Percentiles rank a stretch among this genome's conserved stretches.
Evolutionary conservation across 2,888 invertebrate species (phyloP).

Genomic region (Teinopalpus imperialis): DNA sequence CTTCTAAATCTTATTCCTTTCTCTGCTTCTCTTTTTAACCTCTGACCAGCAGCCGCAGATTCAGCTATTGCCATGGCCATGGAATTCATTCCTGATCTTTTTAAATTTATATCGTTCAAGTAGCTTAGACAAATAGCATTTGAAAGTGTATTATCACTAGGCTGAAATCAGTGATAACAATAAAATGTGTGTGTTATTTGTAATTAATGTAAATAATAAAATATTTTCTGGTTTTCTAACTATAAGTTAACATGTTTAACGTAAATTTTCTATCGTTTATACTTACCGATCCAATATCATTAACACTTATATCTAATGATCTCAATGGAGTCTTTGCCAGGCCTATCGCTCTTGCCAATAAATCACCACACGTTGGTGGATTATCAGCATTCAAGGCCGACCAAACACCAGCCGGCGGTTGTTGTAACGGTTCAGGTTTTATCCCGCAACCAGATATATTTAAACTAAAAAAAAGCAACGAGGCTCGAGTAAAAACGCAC

Average conservation of each 20-base stretch:
- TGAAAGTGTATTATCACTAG: conserved; percentile 60
- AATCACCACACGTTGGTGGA: conserved; percentile 73
- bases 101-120: conserved; percentile 68
- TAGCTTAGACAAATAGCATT: conserved; percentile 74
- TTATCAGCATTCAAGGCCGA: conserved; percentile 69
- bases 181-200: too few relatives aligned
- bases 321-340: conserved; percentile 72
- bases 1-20: conserved; percentile 69
- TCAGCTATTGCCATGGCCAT: conserved; percentile 69
- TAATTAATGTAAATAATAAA: too few relatives aligned
- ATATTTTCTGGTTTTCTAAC: too few relatives aligned
- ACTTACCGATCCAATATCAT: conserved; percentile 72
- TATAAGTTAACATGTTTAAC: too few relatives aligned
- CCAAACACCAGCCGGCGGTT: conserved; percentile 75
- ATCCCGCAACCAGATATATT: conserved; percentile 77
- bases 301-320: conserved; percentile 72
- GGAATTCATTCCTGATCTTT: conserved; percentile 72
- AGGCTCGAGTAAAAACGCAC: too few relatives aligned
- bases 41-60: conserved; percentile 70
- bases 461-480: conserved; percentile 48
- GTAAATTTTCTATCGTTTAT: too few relatives aligned
- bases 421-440: conserved; percentile 56
- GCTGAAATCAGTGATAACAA: conserved; percentile 52
- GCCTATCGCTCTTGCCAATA: conserved; percentile 73
- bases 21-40: conserved; percentile 68